phyloP scores from a whole-genome alignment of 2,888 invertebrate genomes.

The Nematopogon swammerdamellus region DNA sequence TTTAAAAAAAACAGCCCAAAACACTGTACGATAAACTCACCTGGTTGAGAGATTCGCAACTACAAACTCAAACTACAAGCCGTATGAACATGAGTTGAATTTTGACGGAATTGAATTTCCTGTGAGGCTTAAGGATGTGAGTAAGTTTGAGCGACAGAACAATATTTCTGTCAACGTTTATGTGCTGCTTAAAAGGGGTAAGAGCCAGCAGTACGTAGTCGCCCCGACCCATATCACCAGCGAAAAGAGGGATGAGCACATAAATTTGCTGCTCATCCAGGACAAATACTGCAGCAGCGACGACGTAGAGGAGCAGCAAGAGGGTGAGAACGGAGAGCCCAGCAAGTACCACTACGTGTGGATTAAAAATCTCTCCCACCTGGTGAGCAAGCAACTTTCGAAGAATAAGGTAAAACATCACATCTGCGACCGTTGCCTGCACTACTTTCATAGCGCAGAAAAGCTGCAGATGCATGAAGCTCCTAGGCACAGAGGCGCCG shows the following conservation, averaged over 20 bases:
- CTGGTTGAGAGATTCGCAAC: too few species aligned
- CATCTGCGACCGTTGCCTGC: not conserved
- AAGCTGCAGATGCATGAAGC: constrained; percentile 5
- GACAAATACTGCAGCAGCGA: not conserved
- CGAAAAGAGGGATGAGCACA: not conserved
- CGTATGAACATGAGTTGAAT: constrained; percentile 14
- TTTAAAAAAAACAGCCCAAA: too few species aligned
- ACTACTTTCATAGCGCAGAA: constrained; percentile 2
- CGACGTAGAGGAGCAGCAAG: not conserved
- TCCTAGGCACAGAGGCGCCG: too few species aligned
- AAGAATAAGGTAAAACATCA: constrained; percentile 3
- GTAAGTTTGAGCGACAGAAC: constrained; percentile 16
- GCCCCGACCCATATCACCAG: constrained; percentile 2
- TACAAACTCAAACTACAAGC: constrained; percentile 14
- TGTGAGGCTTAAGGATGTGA: constrained; percentile 13
- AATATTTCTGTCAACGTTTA: constrained; percentile 15
- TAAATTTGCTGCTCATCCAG: constrained; percentile 6
- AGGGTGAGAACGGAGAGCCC: not conserved
- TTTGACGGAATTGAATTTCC: constrained; percentile 15
- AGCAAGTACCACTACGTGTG: constrained; percentile 3
- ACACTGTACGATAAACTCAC: too few species aligned
- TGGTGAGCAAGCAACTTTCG: not conserved
- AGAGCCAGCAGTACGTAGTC: constrained; percentile 1
- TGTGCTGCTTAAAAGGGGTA: constrained; percentile 7
- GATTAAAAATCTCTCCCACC: constrained; percentile 3